Base-by-base conservation (phyloP, 1,140 invertebrate species). In the Stenopsyche tienmushanensis region DNA sequence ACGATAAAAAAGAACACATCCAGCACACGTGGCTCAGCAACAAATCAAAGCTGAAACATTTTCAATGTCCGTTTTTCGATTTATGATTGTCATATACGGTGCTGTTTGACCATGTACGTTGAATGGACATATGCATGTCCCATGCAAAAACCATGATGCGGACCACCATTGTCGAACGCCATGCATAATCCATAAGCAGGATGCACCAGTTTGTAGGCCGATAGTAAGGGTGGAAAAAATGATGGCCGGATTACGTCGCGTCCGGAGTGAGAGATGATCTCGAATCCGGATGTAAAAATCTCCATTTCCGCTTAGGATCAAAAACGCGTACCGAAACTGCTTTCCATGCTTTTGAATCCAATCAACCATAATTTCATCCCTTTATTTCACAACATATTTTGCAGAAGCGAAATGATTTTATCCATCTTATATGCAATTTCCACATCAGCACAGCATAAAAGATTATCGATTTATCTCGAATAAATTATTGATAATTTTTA, bases 151-250 rank as follows among this genome's bases (percentile, higher is more conserved):
- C 52, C 50, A 64, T 64, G 62, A 55, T 63, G 60, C 62, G 62
- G 50, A 50, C 47, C 21, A 64, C 62, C 62, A 57, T 63, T 57
- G 62, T 55, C 62, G 23, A 34, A 55, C 52, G 10, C 17, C 39
- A 20, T 64, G 62, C 62, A 64, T 64, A 64, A 64, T 64, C 62
- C 52, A 64, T 64, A 55, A 64, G 50, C 62, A 34, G 39, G 39
- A 42, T 44, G 17, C 29, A 26, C 20, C 17, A 25, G 29, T 41
- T 41, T 41, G 62, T 8, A 8, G 8, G 39, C n/a, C 34, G 3
- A 64, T 24, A 8, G 62, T 26, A 15, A 54, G 60, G 26, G 24
- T 1, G 24, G 45, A 23, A 23, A 18, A 45, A 41, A 20, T 18
- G 34, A 20, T 44, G 55, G n/a, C 17, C 50, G 50, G 25, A 53